A percentile compares a stretch with the other conserved stretches of the same genome.
Evolutionary conservation across 2,888 invertebrate species (phyloP).

Genomic region (Chaetoderma sp.): DNA sequence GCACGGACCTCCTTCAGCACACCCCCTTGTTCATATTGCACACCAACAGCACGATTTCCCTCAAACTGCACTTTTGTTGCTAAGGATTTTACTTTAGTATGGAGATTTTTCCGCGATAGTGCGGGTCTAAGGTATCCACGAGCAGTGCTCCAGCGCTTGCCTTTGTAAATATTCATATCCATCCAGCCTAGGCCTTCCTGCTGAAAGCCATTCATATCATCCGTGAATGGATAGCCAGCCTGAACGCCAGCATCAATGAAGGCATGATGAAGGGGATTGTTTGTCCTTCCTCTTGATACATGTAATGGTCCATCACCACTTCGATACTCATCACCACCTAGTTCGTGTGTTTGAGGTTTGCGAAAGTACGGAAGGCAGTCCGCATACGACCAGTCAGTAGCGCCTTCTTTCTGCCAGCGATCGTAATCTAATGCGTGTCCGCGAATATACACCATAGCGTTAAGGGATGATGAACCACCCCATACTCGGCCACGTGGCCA

Average conservation of each 20-base stretch:
- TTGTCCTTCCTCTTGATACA: constrained; percentile 68
- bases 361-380: constrained; percentile 80
- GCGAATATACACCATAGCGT: constrained; percentile 84
- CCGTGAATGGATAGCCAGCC: constrained; percentile 70
- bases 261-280: constrained; percentile 69
- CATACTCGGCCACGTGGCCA: constrained; percentile 76
- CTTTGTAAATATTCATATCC: constrained; percentile 73
- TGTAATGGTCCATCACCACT: constrained; percentile 70
- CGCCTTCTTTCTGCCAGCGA: constrained; percentile 84
- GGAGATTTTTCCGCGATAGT: constrained; percentile 75
- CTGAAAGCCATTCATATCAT: constrained; percentile 72
- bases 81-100: constrained; percentile 76
- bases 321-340: constrained; percentile 69
- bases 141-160: constrained; percentile 78
- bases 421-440: constrained; percentile 82
- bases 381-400: constrained; percentile 81
- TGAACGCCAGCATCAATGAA: constrained; percentile 69
- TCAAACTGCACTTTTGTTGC: constrained; percentile 71
- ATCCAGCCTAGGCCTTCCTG: constrained; percentile 72
- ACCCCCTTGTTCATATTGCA: constrained; percentile 65
- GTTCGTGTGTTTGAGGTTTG: constrained; percentile 71
- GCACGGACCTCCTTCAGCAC: constrained; percentile 70
- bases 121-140: constrained; percentile 79
- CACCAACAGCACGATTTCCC: constrained; percentile 68
- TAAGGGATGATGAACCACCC: constrained; percentile 87